Conservation (phyloP, 2,113 vertebrate genomes). For the Rhagologus leucostigma region DNA sequence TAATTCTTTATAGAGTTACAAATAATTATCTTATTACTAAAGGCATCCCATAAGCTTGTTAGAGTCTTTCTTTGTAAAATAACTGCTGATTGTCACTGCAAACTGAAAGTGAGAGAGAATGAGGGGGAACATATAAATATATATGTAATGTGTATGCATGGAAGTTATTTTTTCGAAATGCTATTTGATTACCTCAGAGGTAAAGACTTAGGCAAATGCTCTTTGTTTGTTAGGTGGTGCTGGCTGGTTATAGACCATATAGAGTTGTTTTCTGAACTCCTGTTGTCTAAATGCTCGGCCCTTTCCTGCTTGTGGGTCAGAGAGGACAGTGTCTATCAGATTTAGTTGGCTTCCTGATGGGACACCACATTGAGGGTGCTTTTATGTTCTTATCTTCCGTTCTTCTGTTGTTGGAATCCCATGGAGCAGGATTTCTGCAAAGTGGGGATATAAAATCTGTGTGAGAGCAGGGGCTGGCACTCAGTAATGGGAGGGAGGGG, state of each 20-base stretch:
- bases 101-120: background rate
- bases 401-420: constrained; percentile 27
- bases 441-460: background rate
- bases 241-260: background rate
- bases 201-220: background rate
- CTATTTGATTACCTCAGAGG: background rate
- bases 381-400: constrained; percentile 19
- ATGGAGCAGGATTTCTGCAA: background rate
- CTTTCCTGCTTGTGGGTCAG: background rate
- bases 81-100: constrained; percentile 6
- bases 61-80: background rate
- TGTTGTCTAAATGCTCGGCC: background rate
- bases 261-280: background rate
- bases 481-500: background rate
- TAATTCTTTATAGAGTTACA: constrained; percentile 5
- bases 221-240: background rate
- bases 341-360: constrained; percentile 46
- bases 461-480: background rate
- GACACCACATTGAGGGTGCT: constrained; percentile 11
- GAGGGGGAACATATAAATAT: background rate
- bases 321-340: background rate
- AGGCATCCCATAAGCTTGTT: constrained; percentile 21
- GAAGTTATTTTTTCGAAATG: background rate
- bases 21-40: constrained; percentile 61
- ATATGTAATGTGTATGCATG: background rate